Base-by-base conservation (phyloP, 1,140 invertebrate species). In the Brachionus rotundiformis region DNA sequence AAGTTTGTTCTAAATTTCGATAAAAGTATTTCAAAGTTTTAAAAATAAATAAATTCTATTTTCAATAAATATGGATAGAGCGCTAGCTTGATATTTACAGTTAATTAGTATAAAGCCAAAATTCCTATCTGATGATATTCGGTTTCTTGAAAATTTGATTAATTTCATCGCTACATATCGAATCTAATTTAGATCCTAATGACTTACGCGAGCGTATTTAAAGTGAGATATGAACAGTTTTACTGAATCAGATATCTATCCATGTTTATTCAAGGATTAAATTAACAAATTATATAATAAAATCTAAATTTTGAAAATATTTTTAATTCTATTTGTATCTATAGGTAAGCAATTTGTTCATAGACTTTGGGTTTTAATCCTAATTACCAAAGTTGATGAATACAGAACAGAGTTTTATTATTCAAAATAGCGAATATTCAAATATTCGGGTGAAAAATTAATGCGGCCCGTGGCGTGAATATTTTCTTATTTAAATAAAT, bases 11-110 rank as follows among this genome's bases (percentile, higher is more conserved):
- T 36, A 36, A 68, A 68, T 68, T 16, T 68, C 29, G 16, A 27
- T 63, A 63, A 63, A 63, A 63, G 61, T 33, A 29, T 63, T 63
- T 63, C 61, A 63, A 63, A 63, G 25, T 63, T 63, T 63, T 29
- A 19, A 54, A 54, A 54, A 54, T 54, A 54, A 54, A 54, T 54
- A 54, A 54, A 54, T 54, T 54, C 47, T 25, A 63, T 25, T 63
- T 63, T 63, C 25, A 63, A 63, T 63, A 63, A 63, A 63, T 63
- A 29, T 33, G 11, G 5, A n/a, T 10, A 33, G 7, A 33, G 7
- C 8, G 16, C 29, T 39, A 8, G 31, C 16, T 68, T 68, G 63
- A 36, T 68, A 68, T 68, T 68, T 68, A 68, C 63, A 68, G 29
- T 68, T 68, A 68, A 68, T 68, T 68, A 68, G 63, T 68, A 39